These are phyloP conservation scores for Clinocottus analis DNA, from an alignment of 2,113 vertebrate genomes.

Conservation along the genomic window DNA sequence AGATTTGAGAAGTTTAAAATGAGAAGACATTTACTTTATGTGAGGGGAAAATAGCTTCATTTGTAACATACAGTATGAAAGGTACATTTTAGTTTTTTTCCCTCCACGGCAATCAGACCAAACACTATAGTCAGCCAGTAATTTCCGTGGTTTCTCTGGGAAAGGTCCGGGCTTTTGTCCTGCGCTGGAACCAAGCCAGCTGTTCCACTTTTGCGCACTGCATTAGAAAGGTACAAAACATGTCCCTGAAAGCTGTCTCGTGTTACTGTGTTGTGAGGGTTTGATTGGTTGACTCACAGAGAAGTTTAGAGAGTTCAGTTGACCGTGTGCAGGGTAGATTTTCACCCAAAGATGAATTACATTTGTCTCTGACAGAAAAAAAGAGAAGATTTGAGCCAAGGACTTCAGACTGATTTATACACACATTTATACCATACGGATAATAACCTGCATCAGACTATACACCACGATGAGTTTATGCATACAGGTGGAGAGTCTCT, in stretches of 20 bases:
- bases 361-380: neutral
- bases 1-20: slow-evolving; percentile 48
- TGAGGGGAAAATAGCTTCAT: slow-evolving; percentile 50
- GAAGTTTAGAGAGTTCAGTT: slow-evolving; percentile 25
- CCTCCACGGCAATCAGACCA: slow-evolving; percentile 43
- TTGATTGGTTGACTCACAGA: slow-evolving; percentile 13
- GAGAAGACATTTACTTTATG: slow-evolving; percentile 43
- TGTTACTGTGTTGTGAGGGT: slow-evolving; percentile 49
- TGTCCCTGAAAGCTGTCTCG: slow-evolving; percentile 40
- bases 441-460: neutral
- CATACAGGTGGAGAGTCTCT: neutral
- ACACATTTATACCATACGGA: neutral
- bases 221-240: slow-evolving; percentile 63
- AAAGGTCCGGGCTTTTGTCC: slow-evolving; percentile 56
- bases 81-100: slow-evolving; percentile 13
- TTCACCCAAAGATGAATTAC: neutral
- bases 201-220: slow-evolving; percentile 68
- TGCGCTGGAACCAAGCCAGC: slow-evolving; percentile 53
- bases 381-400: neutral
- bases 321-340: slow-evolving; percentile 6
- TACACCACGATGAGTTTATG: neutral
- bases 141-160: slow-evolving; percentile 59
- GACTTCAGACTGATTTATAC: neutral
- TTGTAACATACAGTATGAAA: slow-evolving; percentile 62
- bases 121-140: slow-evolving; percentile 55